phyloP scores from a whole-genome alignment of 2,113 vertebrate species.

The Campylomormyrus tamandua region DNA sequence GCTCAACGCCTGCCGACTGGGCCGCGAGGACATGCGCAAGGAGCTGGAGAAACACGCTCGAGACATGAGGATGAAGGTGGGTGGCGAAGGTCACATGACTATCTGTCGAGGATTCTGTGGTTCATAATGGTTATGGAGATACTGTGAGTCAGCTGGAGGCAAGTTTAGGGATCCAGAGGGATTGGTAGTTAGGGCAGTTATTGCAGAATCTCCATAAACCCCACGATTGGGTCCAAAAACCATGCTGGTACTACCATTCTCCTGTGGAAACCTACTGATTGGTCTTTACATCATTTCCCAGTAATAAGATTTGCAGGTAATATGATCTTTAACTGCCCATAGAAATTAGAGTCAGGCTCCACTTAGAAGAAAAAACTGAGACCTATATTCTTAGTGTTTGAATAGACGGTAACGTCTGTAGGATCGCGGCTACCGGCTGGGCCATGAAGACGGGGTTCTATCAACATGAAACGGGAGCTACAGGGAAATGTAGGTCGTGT shows the following conservation, averaged over 20 bases:
- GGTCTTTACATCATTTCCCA: not conserved
- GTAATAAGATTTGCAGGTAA: not conserved
- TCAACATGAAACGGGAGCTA: not conserved
- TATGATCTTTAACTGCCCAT: not conserved
- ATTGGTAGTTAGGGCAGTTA: not conserved
- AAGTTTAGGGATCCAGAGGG: not conserved
- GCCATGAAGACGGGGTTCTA: not conserved
- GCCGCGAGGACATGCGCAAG: constrained; percentile 76
- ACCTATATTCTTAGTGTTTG: not conserved
- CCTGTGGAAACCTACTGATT: not conserved
- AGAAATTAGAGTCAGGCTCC: not conserved
- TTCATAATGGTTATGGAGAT: not conserved
- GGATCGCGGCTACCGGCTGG: not conserved
- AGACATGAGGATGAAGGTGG: constrained; percentile 96
- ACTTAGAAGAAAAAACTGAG: not conserved
- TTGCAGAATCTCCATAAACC: not conserved
- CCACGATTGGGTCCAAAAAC: not conserved
- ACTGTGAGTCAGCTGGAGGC: not conserved
- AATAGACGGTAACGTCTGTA: not conserved
- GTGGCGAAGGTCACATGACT: rapidly evolving
- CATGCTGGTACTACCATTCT: not conserved
- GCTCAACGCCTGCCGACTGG: constrained; percentile 76
- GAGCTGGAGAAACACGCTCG: constrained; percentile 91
- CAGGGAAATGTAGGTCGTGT: constrained; percentile 22
- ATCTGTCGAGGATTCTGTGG: not conserved